Conservation (phyloP, 1,140 invertebrate genomes). For the Drosophila pallidifrons region DNA sequence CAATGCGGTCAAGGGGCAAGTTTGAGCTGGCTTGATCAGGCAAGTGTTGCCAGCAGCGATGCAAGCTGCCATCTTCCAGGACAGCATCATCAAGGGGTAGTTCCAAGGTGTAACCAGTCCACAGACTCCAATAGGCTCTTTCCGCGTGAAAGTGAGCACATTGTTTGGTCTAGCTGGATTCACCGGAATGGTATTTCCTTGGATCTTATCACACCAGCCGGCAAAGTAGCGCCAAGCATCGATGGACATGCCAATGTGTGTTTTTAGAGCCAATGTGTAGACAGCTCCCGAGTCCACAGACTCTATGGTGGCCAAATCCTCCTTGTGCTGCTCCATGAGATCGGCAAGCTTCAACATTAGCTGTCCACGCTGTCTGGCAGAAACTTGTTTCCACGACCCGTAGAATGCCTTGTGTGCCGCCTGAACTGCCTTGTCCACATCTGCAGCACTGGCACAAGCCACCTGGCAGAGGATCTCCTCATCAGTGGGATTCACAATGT, state of each 20-base stretch:
- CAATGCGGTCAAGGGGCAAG: conserved; percentile 95
- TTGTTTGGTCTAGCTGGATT: conserved; percentile 95
- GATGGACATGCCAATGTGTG: conserved; percentile 97
- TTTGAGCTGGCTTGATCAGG: conserved; percentile 97
- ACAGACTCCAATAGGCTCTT: conserved; percentile 96
- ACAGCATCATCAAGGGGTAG: conserved; percentile 98
- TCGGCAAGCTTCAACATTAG: conserved; percentile 94
- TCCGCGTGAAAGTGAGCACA: conserved; percentile 92
- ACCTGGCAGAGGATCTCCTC: conserved; percentile 93
- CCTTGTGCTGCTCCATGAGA: conserved; percentile 96
- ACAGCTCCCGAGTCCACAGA: conserved; percentile 97
- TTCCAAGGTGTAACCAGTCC: conserved; percentile 99
- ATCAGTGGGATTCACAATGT: conserved; percentile 93
- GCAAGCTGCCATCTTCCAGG: conserved; percentile 99
- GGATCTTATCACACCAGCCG: conserved; percentile 97
- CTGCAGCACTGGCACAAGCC: conserved; percentile 90
- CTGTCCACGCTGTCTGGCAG: conserved; percentile 92
- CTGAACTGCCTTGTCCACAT: conserved; percentile 94
- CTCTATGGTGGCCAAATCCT: conserved; percentile 97
- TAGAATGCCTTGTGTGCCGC: conserved; percentile 95
- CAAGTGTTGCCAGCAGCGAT: conserved; percentile 97
- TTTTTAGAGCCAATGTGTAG: conserved; percentile 97
- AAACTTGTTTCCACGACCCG: conserved; percentile 95
- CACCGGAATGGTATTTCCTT: conserved; percentile 96
- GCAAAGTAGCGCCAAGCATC: conserved; percentile 97